Percentiles rank a stretch among this genome's conserved stretches.
Conservation (phyloP, 2,797 vertebrate genomes). For the Hipposideros larvatus region DNA sequence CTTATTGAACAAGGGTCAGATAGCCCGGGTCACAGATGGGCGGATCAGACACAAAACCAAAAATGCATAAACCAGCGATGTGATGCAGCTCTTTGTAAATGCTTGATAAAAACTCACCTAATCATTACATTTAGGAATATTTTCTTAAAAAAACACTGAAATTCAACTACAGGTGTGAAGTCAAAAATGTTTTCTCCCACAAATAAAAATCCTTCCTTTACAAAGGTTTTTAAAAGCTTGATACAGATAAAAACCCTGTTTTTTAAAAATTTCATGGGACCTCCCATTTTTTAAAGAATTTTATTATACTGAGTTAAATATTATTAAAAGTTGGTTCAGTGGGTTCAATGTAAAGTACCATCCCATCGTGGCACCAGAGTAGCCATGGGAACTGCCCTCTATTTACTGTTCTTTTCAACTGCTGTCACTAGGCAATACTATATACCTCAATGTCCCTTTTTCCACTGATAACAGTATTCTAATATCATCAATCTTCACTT, state of each 20-base stretch:
- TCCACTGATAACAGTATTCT: not conserved
- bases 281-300: not conserved
- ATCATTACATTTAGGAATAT: not conserved
- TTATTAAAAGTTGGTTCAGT: constrained; percentile 7
- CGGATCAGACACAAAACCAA: not conserved
- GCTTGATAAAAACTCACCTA: not conserved
- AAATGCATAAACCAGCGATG: not conserved
- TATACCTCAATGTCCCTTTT: not conserved
- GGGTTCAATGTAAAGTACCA: not conserved
- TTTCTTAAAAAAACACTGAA: constrained; percentile 54
- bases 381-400: not conserved
- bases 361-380: not conserved
- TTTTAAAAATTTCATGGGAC: not conserved
- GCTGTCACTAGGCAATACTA: not conserved
- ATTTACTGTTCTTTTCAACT: not conserved
- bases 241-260: constrained; percentile 25
- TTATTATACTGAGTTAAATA: constrained; percentile 15
- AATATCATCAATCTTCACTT: constrained; percentile 28
- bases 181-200: not conserved
- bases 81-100: not conserved
- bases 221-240: not conserved
- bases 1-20: not conserved
- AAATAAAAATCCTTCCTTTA: constrained; percentile 32
- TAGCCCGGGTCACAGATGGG: not conserved
- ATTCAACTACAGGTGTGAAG: not conserved